phyloP scores from a whole-genome alignment of 2,797 vertebrate species.

The Masticophis lateralis region DNA sequence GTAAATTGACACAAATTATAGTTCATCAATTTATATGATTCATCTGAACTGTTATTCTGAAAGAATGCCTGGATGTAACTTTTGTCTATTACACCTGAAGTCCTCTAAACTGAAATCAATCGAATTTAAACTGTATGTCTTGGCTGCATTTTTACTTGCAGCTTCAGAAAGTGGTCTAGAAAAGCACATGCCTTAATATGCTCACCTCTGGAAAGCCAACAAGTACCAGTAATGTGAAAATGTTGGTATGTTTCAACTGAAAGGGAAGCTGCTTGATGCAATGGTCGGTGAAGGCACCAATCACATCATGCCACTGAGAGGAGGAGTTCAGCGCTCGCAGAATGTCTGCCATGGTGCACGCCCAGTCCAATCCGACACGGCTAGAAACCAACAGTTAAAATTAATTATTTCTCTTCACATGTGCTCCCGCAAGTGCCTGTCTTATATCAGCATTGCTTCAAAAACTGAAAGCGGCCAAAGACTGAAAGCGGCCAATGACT shows the following conservation, averaged over 20 bases:
- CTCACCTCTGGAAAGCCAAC: conserved; percentile 95
- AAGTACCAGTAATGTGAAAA: conserved; percentile 92
- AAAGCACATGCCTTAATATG: fast-evolving
- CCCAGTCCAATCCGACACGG: conserved; percentile 95
- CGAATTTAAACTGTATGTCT: background rate
- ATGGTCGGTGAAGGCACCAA: conserved; percentile 88
- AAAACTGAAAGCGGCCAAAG: background rate
- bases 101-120: background rate
- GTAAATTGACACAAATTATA: background rate
- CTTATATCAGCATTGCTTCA: background rate
- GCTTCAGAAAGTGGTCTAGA: background rate
- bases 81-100: background rate
- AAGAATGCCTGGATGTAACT: background rate
- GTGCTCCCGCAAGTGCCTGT: too few relatives aligned
- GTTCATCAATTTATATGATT: background rate
- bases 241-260: conserved; percentile 90
- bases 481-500: too few relatives aligned
- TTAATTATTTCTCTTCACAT: background rate
- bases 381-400: conserved; percentile 70
- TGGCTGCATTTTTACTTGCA: background rate
- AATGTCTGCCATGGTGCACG: conserved; percentile 93
- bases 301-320: conserved; percentile 83
- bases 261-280: conserved; percentile 90
- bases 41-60: background rate
- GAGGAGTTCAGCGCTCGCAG: conserved; percentile 85